phyloP scores from a whole-genome alignment of 2,888 invertebrate species.

The Lasioglossum calceatum region DNA sequence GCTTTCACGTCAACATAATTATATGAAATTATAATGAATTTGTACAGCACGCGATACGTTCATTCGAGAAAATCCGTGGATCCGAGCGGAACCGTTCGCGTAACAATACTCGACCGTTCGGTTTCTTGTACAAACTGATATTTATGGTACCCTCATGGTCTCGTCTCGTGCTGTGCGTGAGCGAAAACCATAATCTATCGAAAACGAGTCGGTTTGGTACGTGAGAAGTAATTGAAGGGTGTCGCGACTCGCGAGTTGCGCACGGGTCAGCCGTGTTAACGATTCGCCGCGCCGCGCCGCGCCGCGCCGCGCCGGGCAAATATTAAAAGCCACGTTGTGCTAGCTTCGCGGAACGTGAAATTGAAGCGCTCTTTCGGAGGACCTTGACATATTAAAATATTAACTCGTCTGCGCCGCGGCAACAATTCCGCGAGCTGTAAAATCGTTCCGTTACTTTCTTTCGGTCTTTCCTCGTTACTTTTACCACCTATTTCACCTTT shows the following conservation, averaged over 20 bases:
- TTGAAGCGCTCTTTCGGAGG: slow-evolving; percentile 30
- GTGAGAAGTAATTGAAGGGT: slow-evolving; percentile 70
- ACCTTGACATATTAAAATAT: slow-evolving; percentile 68
- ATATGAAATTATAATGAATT: slow-evolving; percentile 43
- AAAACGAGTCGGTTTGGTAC: slow-evolving; percentile 50
- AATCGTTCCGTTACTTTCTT: slow-evolving; percentile 30
- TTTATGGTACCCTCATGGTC: slow-evolving; percentile 63
- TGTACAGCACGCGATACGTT: slow-evolving; percentile 23
- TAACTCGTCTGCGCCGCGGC: slow-evolving; percentile 30
- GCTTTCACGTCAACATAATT: slow-evolving; percentile 9
- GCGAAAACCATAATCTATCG: slow-evolving; percentile 70
- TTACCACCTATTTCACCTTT: slow-evolving; percentile 17
- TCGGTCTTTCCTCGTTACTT: neutral
- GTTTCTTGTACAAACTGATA: slow-evolving; percentile 66
- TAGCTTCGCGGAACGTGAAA: slow-evolving; percentile 56
- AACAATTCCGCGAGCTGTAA: slow-evolving; percentile 38
- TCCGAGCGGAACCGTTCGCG: slow-evolving; percentile 41
- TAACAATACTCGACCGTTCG: slow-evolving; percentile 50
- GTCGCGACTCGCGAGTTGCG: slow-evolving; percentile 44
- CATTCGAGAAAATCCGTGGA: neutral
- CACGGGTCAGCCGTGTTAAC: slow-evolving; percentile 63
- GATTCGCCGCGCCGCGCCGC: slow-evolving; percentile 2
- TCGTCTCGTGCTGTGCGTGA: slow-evolving; percentile 62
- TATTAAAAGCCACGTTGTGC: slow-evolving; percentile 53
- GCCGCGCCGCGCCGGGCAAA: slow-evolving; percentile 38